Evolutionary conservation across 1,140 invertebrate species (phyloP).

Genomic region (Cyclina sinensis): DNA sequence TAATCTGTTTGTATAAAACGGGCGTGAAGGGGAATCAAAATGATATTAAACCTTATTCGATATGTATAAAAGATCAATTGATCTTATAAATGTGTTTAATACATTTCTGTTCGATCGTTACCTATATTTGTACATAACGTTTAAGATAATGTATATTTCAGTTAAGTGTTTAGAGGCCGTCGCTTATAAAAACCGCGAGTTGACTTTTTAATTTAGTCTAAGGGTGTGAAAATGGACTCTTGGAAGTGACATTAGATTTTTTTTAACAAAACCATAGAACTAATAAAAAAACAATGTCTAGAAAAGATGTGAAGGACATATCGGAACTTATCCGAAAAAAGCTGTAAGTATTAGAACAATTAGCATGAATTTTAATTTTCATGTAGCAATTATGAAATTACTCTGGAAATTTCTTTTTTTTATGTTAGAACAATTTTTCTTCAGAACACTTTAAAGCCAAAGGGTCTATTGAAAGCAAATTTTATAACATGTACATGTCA

Average conservation of each 20-base stretch:
- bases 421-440: too few relatives aligned
- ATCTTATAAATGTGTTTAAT: background rate
- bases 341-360: conserved; percentile 41
- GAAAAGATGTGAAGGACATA: conserved; percentile 48
- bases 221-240: conserved; percentile 8
- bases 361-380: too few relatives aligned
- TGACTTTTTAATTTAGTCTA: background rate
- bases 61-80: conserved; percentile 26
- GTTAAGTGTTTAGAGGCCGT: background rate
- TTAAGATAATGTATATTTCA: background rate
- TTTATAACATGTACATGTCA: too few relatives aligned
- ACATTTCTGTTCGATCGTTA: background rate
- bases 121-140: conserved; percentile 14
- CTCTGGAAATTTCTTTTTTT: too few relatives aligned
- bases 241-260: background rate
- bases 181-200: background rate
- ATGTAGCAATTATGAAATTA: too few relatives aligned
- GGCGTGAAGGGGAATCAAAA: conserved; percentile 45
- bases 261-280: background rate
- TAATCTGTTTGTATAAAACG: conserved; percentile 29
- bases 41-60: conserved; percentile 10
- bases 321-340: conserved; percentile 57
- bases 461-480: too few relatives aligned
- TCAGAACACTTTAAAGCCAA: too few relatives aligned
- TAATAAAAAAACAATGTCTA: conserved; percentile 6